A percentile compares a stretch with the other conserved stretches of the same genome.
These are phyloP conservation scores for Rosalia funebris DNA, from an alignment of 2,888 invertebrate genomes.

Conservation along the genomic window DNA sequence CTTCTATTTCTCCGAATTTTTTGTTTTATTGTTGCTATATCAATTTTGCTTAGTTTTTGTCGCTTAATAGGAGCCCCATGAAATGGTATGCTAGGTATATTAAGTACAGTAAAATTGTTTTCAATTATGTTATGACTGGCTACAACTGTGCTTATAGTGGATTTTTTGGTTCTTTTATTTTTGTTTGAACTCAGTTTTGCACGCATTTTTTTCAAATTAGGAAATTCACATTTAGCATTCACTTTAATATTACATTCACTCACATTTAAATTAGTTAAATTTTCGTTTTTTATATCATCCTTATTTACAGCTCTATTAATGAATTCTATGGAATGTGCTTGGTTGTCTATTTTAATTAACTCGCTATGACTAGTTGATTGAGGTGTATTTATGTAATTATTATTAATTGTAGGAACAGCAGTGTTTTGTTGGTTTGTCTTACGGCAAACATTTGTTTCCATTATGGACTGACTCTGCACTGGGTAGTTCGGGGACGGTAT, in stretches of 20 bases:
- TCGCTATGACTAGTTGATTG: slow-evolving; percentile 56
- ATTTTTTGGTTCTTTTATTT: slow-evolving; percentile 26
- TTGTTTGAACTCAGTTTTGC: slow-evolving; percentile 19
- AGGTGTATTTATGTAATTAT: slow-evolving; percentile 55
- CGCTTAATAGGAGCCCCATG: slow-evolving; percentile 50
- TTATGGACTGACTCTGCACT: slow-evolving; percentile 50
- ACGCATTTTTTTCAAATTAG: slow-evolving; percentile 10
- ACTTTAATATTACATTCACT: slow-evolving; percentile 26
- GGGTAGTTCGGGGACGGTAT: slow-evolving; percentile 61
- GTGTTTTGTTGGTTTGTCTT: slow-evolving; percentile 50
- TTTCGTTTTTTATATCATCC: slow-evolving; percentile 27
- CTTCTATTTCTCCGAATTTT: slow-evolving; percentile 39
- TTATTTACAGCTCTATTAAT: slow-evolving; percentile 30
- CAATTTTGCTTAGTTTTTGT: slow-evolving; percentile 62
- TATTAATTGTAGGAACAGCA: slow-evolving; percentile 58
- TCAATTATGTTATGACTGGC: slow-evolving; percentile 12
- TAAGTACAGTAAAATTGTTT: slow-evolving; percentile 56
- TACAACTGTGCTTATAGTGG: slow-evolving; percentile 11
- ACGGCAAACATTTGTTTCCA: slow-evolving; percentile 41
- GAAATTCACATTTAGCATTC: slow-evolving; percentile 17
- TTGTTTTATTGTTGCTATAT: slow-evolving; percentile 59
- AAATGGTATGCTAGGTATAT: slow-evolving; percentile 57
- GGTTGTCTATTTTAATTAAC: slow-evolving; percentile 42
- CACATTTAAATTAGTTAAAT: slow-evolving; percentile 30
- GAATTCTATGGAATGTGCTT: slow-evolving; percentile 45